A percentile compares a stretch with the other conserved stretches of the same genome.
These are phyloP conservation scores for Ditylenchus weischeri DNA, from an alignment of 2,888 invertebrate species.

Conservation along the genomic window DNA sequence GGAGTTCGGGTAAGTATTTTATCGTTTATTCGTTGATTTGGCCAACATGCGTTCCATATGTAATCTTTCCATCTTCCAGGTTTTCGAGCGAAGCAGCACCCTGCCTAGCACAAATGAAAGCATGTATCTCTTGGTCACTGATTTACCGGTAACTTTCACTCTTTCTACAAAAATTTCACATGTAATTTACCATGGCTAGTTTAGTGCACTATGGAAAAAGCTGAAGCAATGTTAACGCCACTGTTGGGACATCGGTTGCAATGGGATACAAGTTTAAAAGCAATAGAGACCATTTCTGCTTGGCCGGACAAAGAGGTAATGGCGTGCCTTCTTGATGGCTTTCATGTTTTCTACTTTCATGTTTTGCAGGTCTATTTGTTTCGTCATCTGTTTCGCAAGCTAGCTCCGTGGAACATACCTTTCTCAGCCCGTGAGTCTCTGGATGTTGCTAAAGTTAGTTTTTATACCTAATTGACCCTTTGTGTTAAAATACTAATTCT, in stretches of 20 bases:
- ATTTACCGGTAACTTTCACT: conserved; percentile 11
- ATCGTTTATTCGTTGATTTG: no score
- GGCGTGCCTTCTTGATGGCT: no score
- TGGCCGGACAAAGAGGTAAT: conserved; percentile 7
- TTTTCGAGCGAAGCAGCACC: conserved; percentile 16
- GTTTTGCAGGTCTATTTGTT: conserved; percentile 16
- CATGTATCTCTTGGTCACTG: conserved; percentile 20
- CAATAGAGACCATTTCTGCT: conserved; percentile 9
- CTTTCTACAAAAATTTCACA: background rate
- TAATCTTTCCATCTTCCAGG: background rate
- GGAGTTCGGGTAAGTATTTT: background rate
- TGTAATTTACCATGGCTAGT: background rate
- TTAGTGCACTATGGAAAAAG: conserved; percentile 20
- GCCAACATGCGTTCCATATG: no score
- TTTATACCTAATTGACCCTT: background rate
- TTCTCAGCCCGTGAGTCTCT: conserved; percentile 27
- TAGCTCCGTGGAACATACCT: background rate
- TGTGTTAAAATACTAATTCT: no score
- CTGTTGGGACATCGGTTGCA: conserved; percentile 24
- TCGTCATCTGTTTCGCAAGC: conserved; percentile 20
- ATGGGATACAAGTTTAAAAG: conserved; percentile 27
- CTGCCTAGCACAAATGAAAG: conserved; percentile 21
- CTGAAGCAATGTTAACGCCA: conserved; percentile 24
- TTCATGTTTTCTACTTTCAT: no score
- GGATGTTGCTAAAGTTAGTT: conserved; percentile 14